Conservation (phyloP, 2,113 vertebrate species). For the Ancistrus triradiatus region DNA sequence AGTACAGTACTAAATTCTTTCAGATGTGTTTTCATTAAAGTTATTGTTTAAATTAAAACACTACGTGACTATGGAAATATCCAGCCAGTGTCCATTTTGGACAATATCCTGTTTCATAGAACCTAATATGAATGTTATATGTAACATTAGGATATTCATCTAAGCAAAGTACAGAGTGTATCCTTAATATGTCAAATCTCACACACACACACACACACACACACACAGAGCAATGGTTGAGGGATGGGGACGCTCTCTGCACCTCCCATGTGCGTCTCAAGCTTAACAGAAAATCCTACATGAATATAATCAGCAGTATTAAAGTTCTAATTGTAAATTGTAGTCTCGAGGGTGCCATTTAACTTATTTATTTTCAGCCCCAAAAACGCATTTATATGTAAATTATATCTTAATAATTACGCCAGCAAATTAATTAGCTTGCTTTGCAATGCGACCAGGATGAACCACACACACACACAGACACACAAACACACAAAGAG, state of each 20-base stretch:
- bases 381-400: conserved; percentile 86
- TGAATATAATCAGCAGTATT: conserved; percentile 78
- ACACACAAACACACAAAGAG: conserved; percentile 47
- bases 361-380: conserved; percentile 60
- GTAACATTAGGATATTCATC: background rate
- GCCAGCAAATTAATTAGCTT: conserved; percentile 73
- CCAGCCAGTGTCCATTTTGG: too few relatives aligned
- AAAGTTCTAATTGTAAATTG: conserved; percentile 85
- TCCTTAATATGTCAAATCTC: too few relatives aligned
- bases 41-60: too few relatives aligned
- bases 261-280: conserved; percentile 27
- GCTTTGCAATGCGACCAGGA: conserved; percentile 49
- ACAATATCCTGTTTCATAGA: too few relatives aligned
- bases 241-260: background rate
- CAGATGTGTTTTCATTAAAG: too few relatives aligned
- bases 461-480: conserved; percentile 56
- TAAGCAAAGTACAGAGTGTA: background rate
- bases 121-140: too few relatives aligned
- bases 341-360: conserved; percentile 77
- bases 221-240: background rate
- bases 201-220: background rate
- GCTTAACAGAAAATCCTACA: conserved; percentile 70
- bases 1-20: too few relatives aligned
- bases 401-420: conserved; percentile 82
- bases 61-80: too few relatives aligned